Conservation (phyloP, 1,140 invertebrate genomes). For the Sarcophaga bullata region DNA sequence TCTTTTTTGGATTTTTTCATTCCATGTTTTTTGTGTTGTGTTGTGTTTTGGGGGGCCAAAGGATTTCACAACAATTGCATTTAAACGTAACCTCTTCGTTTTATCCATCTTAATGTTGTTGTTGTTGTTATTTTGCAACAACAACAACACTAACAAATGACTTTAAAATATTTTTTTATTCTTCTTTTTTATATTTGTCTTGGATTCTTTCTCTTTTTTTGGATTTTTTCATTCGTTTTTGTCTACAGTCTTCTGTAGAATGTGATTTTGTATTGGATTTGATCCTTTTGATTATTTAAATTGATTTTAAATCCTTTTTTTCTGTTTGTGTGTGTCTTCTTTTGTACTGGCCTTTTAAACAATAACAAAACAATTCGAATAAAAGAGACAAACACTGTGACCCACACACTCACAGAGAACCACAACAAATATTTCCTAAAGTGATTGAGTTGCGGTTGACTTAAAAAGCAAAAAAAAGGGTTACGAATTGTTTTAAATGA, state of each 20-base stretch:
- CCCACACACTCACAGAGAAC: background rate
- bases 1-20: background rate
- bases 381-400: background rate
- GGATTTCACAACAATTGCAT: conserved; percentile 29
- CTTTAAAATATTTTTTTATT: background rate
- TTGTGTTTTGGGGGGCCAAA: background rate
- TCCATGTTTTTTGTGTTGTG: background rate
- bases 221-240: background rate
- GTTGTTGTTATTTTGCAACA: background rate
- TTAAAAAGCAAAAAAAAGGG: background rate
- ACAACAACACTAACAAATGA: background rate
- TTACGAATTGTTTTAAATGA: background rate
- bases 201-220: no score
- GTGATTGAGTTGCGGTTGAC: background rate
- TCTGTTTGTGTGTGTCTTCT: background rate
- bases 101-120: conserved; percentile 5
- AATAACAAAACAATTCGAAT: background rate
- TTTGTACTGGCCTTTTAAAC: background rate
- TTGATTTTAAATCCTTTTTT: conserved; percentile 15
- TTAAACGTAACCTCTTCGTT: conserved; percentile 17
- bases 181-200: no score
- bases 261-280: conserved; percentile 11
- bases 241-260: background rate
- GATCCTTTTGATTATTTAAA: conserved; percentile 15
- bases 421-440: no score